phyloP scores from a whole-genome alignment of 2,797 vertebrate species.

The Enteromius radiatus region DNA sequence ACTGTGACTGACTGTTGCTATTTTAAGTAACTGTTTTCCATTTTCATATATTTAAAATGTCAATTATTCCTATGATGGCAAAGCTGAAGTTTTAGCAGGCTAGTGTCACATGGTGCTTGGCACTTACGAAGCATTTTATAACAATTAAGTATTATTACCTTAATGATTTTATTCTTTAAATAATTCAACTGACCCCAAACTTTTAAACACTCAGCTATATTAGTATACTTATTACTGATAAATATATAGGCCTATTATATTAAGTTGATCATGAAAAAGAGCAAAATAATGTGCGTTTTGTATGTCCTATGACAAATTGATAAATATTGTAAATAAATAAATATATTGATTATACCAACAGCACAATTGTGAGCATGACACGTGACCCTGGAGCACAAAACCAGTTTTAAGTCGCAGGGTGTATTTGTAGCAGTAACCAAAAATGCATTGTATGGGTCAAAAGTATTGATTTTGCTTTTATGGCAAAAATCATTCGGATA shows the following conservation, averaged over 20 bases:
- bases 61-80: neutral
- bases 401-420: too few relatives aligned
- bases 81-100: neutral
- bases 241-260: neutral
- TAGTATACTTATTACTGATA: neutral
- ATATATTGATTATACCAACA: neutral
- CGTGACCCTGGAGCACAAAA: too few relatives aligned
- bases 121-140: neutral
- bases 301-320: neutral
- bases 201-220: neutral
- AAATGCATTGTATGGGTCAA: too few relatives aligned
- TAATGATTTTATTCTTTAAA: neutral
- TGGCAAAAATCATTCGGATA: too few relatives aligned
- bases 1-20: neutral
- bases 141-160: neutral
- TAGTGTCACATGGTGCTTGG: neutral
- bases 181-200: neutral
- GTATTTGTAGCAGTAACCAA: too few relatives aligned
- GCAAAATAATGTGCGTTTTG: neutral
- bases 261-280: neutral
- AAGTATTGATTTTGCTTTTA: too few relatives aligned
- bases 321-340: neutral
- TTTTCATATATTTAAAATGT: neutral
- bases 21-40: neutral
- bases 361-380: neutral